Base-by-base conservation (phyloP, 2,797 vertebrate species). In the Cynopterus sphinx region DNA sequence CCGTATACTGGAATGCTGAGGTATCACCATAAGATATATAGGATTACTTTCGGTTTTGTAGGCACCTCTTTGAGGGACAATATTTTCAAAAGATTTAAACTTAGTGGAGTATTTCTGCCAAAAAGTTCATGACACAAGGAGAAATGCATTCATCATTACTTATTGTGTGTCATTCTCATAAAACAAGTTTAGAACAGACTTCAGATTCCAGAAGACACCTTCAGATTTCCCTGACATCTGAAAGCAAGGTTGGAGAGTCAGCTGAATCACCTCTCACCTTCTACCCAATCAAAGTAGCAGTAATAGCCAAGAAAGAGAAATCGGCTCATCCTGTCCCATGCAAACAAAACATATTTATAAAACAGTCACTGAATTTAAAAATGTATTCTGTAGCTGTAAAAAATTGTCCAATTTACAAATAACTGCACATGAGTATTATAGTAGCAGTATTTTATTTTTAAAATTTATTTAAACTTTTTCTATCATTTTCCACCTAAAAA, bases 121-220 rank as follows among this genome's bases (percentile, higher is more conserved):
- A 95, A 96, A 95, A 97, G 71, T 41, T 96, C 83, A 97, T 89
- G 87, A 97, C 84, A 90, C 67, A 79, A 93, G 92, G 95, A 97
- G 59, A 97, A 96, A 95, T 39, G 83, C 90, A 97, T 96, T 96
- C 92, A 95, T 96, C 90, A 92, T 89, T 97, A 87, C 82, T 95
- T 96, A 96, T 31, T 92, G 74, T 75, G 10, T 97, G 78, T 87
- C 11, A 1, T n/a, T 90, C 43, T 89, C 61, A 65, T 77, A 95
- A 96, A 95, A 92, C 49, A 95, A 81, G 55, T 91, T 97, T 94
- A 91, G 78, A 96, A 70, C 28, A 84, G 84, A 94, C 74, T 87
- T 92, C 17, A n/a, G 43, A 96, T 87, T 97, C 96, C 79, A 97
- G 91, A 95, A 95, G 90, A 95, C 90, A 96, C 43, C 55, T 92